These are phyloP conservation scores for Calliopum simillimum DNA, from an alignment of 2,888 invertebrate genomes.

Conservation along the genomic window DNA sequence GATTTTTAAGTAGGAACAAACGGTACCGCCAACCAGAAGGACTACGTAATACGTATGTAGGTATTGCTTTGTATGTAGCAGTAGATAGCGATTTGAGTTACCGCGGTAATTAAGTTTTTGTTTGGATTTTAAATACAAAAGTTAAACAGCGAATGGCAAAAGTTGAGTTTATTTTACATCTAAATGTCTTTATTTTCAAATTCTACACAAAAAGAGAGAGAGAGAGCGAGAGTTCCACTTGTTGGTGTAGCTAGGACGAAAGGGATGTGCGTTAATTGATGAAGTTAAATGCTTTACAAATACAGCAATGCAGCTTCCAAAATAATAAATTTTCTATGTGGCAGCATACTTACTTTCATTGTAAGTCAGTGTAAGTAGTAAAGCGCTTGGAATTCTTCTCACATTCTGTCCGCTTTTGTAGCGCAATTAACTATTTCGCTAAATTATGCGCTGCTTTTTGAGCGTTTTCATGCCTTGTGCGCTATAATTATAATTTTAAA, in stretches of 20 bases:
- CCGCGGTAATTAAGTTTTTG: constrained; percentile 25
- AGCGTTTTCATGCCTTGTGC: neutral
- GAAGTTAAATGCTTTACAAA: too few species aligned
- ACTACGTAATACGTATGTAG: too few species aligned
- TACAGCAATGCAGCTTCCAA: too few species aligned
- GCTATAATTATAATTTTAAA: constrained; percentile 31
- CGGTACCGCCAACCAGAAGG: neutral
- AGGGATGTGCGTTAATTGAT: too few species aligned
- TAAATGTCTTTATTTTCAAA: neutral
- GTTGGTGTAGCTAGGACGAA: too few species aligned
- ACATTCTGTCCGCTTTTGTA: neutral
- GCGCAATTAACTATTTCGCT: neutral
- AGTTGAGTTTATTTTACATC: neutral
- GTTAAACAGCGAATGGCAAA: constrained; percentile 17
- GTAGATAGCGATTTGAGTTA: neutral
- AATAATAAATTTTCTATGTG: too few species aligned
- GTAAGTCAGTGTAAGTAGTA: too few species aligned
- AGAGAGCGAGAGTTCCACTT: too few species aligned
- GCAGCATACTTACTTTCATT: too few species aligned
- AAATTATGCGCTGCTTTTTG: neutral
- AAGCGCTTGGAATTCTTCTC: too few species aligned
- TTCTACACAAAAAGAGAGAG: too few species aligned
- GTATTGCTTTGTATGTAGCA: neutral
- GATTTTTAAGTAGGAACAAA: neutral
- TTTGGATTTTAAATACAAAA: constrained; percentile 27